Evolutionary conservation across 2,888 invertebrate genomes (phyloP), one percentile per base, ranked within the genome.

Genomic region (Meteorus cinctellus): DNA sequence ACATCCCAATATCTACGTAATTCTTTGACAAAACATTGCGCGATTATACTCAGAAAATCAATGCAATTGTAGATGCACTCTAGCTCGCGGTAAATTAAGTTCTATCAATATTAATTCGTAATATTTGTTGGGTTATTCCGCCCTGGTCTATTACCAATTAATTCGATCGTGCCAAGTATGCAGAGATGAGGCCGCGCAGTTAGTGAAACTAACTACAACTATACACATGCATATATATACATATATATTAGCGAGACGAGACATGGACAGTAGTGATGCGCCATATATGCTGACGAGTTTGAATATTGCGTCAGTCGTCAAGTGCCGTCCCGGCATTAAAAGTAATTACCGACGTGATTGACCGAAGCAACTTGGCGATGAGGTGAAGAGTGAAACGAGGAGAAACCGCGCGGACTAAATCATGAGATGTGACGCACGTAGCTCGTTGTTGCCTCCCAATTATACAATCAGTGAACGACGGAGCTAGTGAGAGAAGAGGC

Each of bases 321-420:
- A 55, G 86, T 87, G 86, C 88, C 87, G 88, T 88, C 51, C 85
- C 86, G 86, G 86, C 88, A 88, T 88, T 88, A 88, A 88, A 88
- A 88, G 88, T 88, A 88, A 88, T 88, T 88, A 88, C 55, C 88
- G 88, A 86, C 88, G 88, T 88, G 88, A 88, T 88, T 88, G 88
- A 88, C 88, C 88, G 87, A 86, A 86, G 85, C 85, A 85, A 84
- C 83, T 81, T 81, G 86, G 82, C 81, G 83, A 84, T 81, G 83
- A 84, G 84, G 83, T 83, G 83, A 81, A 84, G 69, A 65, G 73
- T 63, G 71, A 34, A 71, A 76, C 59, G 74, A 14, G 19, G 19
- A 55, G 55, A 55, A 55, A 55, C 51, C 62, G 62, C 67, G 69
- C 67, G 41, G 68, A 84, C 84, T 86, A 88, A 88, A 88, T 88